phyloP scores from a whole-genome alignment of 1,140 invertebrate genomes.

The Gryon sp. region DNA sequence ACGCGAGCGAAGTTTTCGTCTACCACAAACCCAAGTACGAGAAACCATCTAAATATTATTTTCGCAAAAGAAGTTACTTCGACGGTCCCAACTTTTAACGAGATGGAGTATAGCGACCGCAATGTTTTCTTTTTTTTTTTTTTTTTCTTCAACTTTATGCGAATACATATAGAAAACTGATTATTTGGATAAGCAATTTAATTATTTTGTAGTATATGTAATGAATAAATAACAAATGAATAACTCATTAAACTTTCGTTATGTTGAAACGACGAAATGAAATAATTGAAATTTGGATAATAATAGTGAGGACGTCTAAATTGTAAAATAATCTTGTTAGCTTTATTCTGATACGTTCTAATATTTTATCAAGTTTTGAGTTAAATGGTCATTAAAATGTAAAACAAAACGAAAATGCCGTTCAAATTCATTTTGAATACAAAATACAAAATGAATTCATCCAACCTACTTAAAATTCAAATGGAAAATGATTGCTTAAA shows the following conservation, averaged over 20 bases:
- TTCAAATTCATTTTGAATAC: constrained; percentile 56
- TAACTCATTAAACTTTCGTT: background rate
- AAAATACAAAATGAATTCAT: constrained; percentile 54
- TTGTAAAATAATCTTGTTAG: constrained; percentile 39
- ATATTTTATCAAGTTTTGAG: constrained; percentile 48
- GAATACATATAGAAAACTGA: constrained; percentile 61
- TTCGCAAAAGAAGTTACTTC: constrained; percentile 66
- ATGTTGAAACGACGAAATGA: constrained; percentile 5
- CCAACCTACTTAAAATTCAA: constrained; percentile 58
- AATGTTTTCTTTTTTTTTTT: too few relatives aligned
- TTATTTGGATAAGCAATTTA: too few relatives aligned
- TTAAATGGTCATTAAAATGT: constrained; percentile 61
- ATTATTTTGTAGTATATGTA: too few relatives aligned
- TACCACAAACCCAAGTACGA: constrained; percentile 31
- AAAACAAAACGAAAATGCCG: constrained; percentile 57
- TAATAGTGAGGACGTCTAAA: constrained; percentile 8
- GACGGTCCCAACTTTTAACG: constrained; percentile 72
- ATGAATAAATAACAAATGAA: too few relatives aligned
- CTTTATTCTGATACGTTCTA: constrained; percentile 42
- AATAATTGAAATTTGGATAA: constrained; percentile 26
- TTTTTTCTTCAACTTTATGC: constrained; percentile 40
- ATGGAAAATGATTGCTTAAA: constrained; percentile 62
- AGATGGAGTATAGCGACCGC: constrained; percentile 69
- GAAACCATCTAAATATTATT: constrained; percentile 76
- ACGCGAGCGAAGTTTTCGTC: constrained; percentile 46